Evolutionary conservation across 2,797 vertebrate species (phyloP), one percentile per base, ranked within the genome.

Genomic region (Dallia pectoralis): DNA sequence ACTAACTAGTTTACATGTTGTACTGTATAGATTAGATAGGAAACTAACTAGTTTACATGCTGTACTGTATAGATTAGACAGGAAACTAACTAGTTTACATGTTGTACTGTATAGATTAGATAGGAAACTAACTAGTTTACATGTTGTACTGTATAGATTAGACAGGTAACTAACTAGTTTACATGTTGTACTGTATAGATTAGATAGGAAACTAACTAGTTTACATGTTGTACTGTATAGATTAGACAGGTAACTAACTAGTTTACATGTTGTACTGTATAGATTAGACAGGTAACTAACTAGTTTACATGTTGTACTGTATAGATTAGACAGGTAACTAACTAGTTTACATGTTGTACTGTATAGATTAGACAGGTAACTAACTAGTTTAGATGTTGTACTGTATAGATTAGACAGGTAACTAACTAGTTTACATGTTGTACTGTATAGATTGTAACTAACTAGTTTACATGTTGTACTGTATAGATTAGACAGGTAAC

Each of bases 21-120:
- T n/a, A n/a, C 40, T 25, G 22, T 56, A 25, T 29, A 63, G 12
- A 32, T 44, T 44, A 12, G 14, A 25, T 12, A 30, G 27, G 19
- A 44, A 40, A n/a, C 93, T 32, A 89, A 99, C 98, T 96, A 99
- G 91, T 79, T 99, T n/a, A 9, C 7, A 44, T 8, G 40, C 12
- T 44, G 1, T 44, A 3, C 40, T 44, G 40, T 9, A 3, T 44
- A 1, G 40, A 44, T 44, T n/a, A 44, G 7, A 44, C 40, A n/a
- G n/a, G n/a, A n/a, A n/a, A n/a, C n/a, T n/a, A n/a, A n/a, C n/a
- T n/a, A n/a, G n/a, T n/a, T n/a, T n/a, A n/a, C n/a, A n/a, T n/a
- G n/a, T n/a, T n/a, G n/a, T n/a, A n/a, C 40, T 25, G 22, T 56
- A 25, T 29, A 63, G 12, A 32, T 44, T 44, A 12, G 14, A 25